These are phyloP conservation scores for Rhagoletis pomonella DNA, from an alignment of 1,140 invertebrate species.

Conservation along the genomic window DNA sequence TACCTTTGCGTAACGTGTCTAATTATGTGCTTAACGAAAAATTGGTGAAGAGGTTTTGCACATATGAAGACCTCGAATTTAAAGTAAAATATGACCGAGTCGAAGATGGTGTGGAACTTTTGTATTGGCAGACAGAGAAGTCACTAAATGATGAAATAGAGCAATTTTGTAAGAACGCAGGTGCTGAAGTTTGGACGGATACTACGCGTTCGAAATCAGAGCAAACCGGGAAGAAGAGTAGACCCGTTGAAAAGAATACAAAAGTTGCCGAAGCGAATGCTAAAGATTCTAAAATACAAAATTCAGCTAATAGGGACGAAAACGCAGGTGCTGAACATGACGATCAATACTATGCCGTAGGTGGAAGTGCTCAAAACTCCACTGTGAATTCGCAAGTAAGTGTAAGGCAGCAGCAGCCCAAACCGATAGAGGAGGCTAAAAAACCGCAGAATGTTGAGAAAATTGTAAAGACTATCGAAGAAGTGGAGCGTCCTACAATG, in stretches of 20 bases:
- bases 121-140: slow-evolving; percentile 33
- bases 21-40: slow-evolving; percentile 54
- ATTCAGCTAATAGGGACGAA: too few species aligned
- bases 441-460: not conserved
- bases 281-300: not conserved
- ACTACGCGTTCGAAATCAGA: not conserved
- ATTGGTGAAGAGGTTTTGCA: slow-evolving; percentile 31
- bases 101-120: slow-evolving; percentile 57
- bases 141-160: slow-evolving; percentile 60
- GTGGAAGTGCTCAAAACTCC: not conserved
- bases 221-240: not conserved
- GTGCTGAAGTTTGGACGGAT: not conserved
- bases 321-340: not conserved
- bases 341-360: slow-evolving; percentile 13
- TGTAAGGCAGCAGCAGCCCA: not conserved
- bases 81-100: not conserved
- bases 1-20: slow-evolving; percentile 60
- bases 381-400: not conserved
- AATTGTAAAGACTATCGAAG: not conserved
- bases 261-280: not conserved
- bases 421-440: not conserved
- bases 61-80: slow-evolving; percentile 58
- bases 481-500: not conserved
- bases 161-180: slow-evolving; percentile 46
- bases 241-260: not conserved